Percentiles rank a stretch among this genome's conserved stretches.
Evolutionary conservation across 2,888 invertebrate species (phyloP).

Genomic region (Tuberolachnus salignus): DNA sequence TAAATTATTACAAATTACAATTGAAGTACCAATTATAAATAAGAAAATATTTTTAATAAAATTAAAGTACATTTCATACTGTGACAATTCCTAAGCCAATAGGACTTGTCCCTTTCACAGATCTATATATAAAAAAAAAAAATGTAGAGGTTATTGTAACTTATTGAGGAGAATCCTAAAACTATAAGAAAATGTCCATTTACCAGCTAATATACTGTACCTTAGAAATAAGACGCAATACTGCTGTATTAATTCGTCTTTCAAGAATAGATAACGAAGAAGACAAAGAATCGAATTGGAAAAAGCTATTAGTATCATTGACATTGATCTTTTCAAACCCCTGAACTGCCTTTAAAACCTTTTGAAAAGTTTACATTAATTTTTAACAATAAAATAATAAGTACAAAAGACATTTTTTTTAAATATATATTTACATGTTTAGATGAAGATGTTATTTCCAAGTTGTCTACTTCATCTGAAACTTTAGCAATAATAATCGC

Average conservation of each 20-base stretch:
- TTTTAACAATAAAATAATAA: neutral
- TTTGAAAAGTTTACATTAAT: neutral
- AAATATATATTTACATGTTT: constrained; percentile 26
- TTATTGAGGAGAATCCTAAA: no score
- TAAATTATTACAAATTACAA: no score
- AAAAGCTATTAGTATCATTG: constrained; percentile 26
- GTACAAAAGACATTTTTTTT: neutral
- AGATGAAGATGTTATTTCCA: constrained; percentile 45
- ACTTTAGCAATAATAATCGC: constrained; percentile 50
- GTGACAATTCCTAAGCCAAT: no score
- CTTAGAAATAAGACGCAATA: constrained; percentile 38
- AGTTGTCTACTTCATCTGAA: constrained; percentile 26
- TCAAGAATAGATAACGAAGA: constrained; percentile 49
- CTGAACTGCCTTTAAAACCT: constrained; percentile 49
- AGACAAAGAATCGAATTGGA: constrained; percentile 45
- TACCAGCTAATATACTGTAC: neutral
- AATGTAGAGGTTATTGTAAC: no score
- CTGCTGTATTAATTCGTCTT: constrained; percentile 36
- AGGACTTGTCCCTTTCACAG: no score
- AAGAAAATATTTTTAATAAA: no score
- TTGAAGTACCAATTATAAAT: no score
- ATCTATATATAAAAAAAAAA: no score
- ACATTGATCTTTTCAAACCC: constrained; percentile 6
- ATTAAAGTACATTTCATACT: no score
- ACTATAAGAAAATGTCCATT: no score